Base-by-base conservation (phyloP, 2,888 invertebrate species). In the Scaptodrosophila latifasciaeformis region DNA sequence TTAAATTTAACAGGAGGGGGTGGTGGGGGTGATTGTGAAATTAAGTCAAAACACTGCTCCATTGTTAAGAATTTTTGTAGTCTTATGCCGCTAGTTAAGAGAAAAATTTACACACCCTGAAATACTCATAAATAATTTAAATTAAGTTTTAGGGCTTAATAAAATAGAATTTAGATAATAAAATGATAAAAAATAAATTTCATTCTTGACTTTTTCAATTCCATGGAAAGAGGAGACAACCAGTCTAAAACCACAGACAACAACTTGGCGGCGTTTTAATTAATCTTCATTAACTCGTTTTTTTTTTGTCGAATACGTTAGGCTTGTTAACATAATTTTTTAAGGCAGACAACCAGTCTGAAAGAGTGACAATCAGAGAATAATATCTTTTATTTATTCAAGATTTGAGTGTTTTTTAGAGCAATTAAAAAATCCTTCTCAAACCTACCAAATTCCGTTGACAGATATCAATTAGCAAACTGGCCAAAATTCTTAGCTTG, bases 281-380 rank as follows among this genome's bases (percentile, higher is more conserved):
- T 72, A 63, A 74, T 75, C 65, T 59, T 51, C 50, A 43, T 68
- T 62, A 76, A 76, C 77, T 54, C 58, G 72, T 76, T 72, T 70
- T 66, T 44, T 66, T 65, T 66, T 43, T 13, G 24, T 21, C 57
- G 48, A 31, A 48, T 65, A 34, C 62, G 43, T 56, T 62, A 54
- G 67, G 65, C 71, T 67, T 75, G 58, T 78, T 72, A 65, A 55
- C 61, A 68, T 51, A 49, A 56, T 40, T 39, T n/a, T 39, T 31
- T 37, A 55, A 60, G 54, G 39, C 12, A 1, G 30, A 3, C 30
- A 45, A 46, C 46, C 31, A 34, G 24, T 24, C 4, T 24, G 24
- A 24, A 24, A 24, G n/a, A n/a, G n/a, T 24, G 24, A 24, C 24
- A 24, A 24, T 24, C 24, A 24, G n/a, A n/a, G n/a, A n/a, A n/a